Base-by-base conservation (phyloP, 2,797 vertebrate genomes). In the Myiotriccus ornatus region DNA sequence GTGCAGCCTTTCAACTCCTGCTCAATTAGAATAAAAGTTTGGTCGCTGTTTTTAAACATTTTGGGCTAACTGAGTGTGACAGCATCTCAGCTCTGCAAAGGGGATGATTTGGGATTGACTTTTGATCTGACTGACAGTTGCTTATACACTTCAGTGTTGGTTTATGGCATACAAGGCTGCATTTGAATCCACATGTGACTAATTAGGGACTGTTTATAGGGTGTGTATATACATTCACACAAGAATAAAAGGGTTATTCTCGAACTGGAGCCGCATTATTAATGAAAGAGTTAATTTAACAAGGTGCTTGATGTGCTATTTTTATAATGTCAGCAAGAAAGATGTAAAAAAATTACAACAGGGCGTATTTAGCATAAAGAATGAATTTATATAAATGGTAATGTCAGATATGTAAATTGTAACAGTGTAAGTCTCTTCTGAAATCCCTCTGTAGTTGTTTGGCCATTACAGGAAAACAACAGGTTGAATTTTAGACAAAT, bases 61-160 rank as follows among this genome's bases (percentile, higher is more conserved):
- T 97, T 49, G 96, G 95, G 97, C 97, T 98, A 98, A 98, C 98
- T 97, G 94, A 97, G 93, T 98, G 96, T 98, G 98, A 98, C 98
- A 98, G 96, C 95, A 96, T 96, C 97, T 97, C 96, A 89, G 97
- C 97, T 97, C 97, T 96, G 97, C 97, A 97, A 98, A 97, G 19
- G 76, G 97, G 97, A 98, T 97, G 98, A 94, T 97, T 98, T 97
- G 96, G 94, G 96, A 94, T 97, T 97, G 97, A 98, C 97, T 98
- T 98, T 98, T 98, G 98, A 98, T 98, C 98, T 97, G 97, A 98
- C 96, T 98, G 98, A 98, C 97, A 97, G 97, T 96, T 98, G 94
- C 97, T 97, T 98, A 98, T 97, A 98, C 97, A 98, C 92, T 98
- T 96, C 97, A 97, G 93, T 97, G 96, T 96, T 97, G 94, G 97